Evolutionary conservation across 2,888 invertebrate species (phyloP).

Genomic region (Boloria euphrosyne): DNA sequence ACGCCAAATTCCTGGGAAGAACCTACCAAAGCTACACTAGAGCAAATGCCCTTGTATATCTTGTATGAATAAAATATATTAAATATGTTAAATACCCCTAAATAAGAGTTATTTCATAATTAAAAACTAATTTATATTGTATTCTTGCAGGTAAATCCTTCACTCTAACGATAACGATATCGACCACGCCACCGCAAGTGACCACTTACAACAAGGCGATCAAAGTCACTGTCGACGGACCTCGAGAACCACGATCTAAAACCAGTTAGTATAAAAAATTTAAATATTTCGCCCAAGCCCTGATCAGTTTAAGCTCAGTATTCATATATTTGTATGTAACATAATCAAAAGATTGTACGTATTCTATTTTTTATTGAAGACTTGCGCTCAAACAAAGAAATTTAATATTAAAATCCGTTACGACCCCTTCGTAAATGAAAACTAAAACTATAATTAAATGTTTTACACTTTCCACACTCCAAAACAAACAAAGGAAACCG

Average conservation of each 20-base stretch:
- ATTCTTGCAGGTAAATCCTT: conserved; percentile 95
- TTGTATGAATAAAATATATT: no score
- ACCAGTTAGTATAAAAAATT: conserved; percentile 83
- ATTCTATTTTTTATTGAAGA: no score
- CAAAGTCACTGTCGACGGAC: conserved; percentile 99
- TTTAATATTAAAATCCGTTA: no score
- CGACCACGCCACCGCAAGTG: conserved; percentile 97
- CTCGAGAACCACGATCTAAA: conserved; percentile 96
- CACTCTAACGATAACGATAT: conserved; percentile 96
- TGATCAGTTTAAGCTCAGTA: no score
- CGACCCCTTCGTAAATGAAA: conserved; percentile 44
- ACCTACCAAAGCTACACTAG: no score
- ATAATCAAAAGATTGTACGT: no score
- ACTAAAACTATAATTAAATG: conserved; percentile 49
- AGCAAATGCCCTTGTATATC: no score
- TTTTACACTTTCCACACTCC: conserved; percentile 54
- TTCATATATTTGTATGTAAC: no score
- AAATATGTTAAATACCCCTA: no score
- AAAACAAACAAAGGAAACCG: conserved; percentile 59
- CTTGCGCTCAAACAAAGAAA: no score
- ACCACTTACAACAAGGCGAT: conserved; percentile 98
- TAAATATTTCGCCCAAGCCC: not conserved
- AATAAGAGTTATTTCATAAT: not conserved
- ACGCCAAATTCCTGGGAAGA: no score
- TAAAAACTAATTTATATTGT: conserved; percentile 7